Evolutionary conservation across 2,113 vertebrate species (phyloP).

Genomic region (Odocoileus virginianus): DNA sequence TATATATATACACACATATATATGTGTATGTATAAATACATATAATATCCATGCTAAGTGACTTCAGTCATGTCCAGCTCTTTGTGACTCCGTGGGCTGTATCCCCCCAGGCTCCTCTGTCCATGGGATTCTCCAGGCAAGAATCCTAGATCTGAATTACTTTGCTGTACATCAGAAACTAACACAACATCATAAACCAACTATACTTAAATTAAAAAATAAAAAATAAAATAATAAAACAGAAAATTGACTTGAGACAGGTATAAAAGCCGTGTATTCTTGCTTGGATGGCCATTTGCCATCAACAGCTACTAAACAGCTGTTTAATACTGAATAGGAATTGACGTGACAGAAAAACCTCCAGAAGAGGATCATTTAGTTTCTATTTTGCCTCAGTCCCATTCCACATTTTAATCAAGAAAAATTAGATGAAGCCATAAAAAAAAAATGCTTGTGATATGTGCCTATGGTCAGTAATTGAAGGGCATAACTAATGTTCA

Average conservation of each 20-base stretch:
- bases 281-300: no score
- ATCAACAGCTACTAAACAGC: not conserved
- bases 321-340: no score
- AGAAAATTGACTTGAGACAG: not conserved
- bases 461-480: not conserved
- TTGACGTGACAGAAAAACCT: no score
- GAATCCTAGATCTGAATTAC: not conserved
- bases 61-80: not conserved
- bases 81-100: not conserved
- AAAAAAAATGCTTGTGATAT: not conserved
- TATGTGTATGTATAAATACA: no score
- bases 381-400: not conserved
- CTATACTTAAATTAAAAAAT: not conserved
- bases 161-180: not conserved
- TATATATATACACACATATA: no score
- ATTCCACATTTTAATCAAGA: not conserved
- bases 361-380: not conserved
- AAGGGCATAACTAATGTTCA: not conserved
- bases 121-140: not conserved
- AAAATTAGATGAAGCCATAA: not conserved
- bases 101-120: not conserved
- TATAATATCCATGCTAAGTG: not conserved
- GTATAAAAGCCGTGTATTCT: accelerated
- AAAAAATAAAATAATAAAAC: not conserved
- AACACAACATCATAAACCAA: not conserved